Base-by-base conservation (phyloP, 1,140 invertebrate genomes). In the Zaprionus taronus region DNA sequence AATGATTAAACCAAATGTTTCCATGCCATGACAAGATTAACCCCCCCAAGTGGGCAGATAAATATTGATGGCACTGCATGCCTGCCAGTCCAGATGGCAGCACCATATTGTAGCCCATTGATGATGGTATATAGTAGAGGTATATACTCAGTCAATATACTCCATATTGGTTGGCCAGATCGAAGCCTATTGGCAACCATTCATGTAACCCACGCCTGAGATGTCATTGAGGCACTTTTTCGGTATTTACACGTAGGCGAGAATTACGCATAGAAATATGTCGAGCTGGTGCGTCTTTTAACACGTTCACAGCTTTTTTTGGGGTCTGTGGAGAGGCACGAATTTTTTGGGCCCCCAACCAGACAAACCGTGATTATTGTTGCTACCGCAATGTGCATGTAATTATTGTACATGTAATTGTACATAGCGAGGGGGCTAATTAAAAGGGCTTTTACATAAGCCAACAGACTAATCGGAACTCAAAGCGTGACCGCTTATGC, bases 301-400 rank as follows among this genome's bases (percentile, higher is more conserved):
- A 84, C 82, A 84, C 81, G 81, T 84, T 85, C 79, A 56, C 28
- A 55, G 60, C 9, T 61, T 62, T 72, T 72, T 72, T 67, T 34
- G 24, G 38, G 38, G 24, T 12, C 38, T n/a, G 7, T 34, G 7
- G 36, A 74, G 69, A 24, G 72, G 67, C 81, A 83, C 81, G 81
- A 83, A 70, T 73, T 49, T 49, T 67, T 58, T 15, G 49, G 63
- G 34, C 36, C 22, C 60, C 34, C 61, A 72, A 36, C 60, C 34
- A 34, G 36, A 67, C 60, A 64, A 77, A 57, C 60, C 51, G 51
- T 63, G 53, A 53, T 31, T 69, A 44, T 14, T 26, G 47, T 12
- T 20, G 20, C 11, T 24, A n/a, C 11, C 47, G 9, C 47, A 49
- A 5, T 49, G 15, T 41, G 9, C 17, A 22, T 49, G 47, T 51